phyloP scores from a whole-genome alignment of 2,113 vertebrate species.

The Tiliqua scincoides region DNA sequence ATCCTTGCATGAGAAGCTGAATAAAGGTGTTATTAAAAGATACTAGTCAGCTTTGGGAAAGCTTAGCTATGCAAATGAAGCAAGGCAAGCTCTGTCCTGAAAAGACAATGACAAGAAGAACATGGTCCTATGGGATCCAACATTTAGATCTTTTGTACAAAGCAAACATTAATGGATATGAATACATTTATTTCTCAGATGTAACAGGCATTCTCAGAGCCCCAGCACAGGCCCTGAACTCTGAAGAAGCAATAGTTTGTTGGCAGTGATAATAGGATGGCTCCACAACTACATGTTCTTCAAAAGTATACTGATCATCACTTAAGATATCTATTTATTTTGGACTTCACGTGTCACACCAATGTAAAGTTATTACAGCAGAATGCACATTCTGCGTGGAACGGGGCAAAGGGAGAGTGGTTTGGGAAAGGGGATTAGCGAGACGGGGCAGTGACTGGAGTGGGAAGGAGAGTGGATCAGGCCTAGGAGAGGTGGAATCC shows the following conservation, averaged over 20 bases:
- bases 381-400: no score
- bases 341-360: no score
- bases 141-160: slow-evolving; percentile 12
- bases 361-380: no score
- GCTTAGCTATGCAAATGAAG: slow-evolving; percentile 33
- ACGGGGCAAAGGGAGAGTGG: no score
- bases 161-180: neutral
- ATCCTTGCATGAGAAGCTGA: slow-evolving; percentile 41
- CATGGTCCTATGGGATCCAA: neutral
- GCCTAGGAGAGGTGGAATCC: no score
- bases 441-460: no score
- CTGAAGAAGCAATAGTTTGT: neutral
- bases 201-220: fast-evolving
- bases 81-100: slow-evolving; percentile 4
- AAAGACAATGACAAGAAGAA: neutral
- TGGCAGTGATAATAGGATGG: neutral
- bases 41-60: neutral
- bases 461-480: no score
- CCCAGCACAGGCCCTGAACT: neutral
- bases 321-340: no score
- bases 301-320: no score
- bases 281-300: neutral
- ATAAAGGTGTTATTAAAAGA: slow-evolving; percentile 68
- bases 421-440: no score
- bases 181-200: neutral